phyloP scores from a whole-genome alignment of 2,113 vertebrate genomes.

The Coracopsis vasa region DNA sequence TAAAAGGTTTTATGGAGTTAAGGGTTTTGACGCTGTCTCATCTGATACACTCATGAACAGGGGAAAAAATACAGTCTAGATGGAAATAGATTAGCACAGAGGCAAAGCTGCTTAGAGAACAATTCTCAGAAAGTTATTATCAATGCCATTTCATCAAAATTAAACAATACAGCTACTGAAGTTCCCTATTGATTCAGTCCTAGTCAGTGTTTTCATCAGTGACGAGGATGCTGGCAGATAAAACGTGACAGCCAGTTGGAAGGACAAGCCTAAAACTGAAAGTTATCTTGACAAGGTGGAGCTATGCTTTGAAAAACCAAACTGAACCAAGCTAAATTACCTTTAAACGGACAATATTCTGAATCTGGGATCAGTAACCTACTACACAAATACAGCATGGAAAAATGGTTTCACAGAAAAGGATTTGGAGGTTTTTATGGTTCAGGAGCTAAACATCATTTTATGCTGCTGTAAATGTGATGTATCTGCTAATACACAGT shows the following conservation, averaged over 20 bases:
- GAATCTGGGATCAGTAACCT: not conserved
- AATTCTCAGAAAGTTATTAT: not conserved
- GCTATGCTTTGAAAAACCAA: not conserved
- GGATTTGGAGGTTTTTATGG: not conserved
- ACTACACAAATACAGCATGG: not conserved
- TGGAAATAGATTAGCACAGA: not conserved
- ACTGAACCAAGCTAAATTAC: not conserved
- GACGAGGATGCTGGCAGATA: not conserved
- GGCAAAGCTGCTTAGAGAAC: not conserved
- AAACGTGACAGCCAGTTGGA: not conserved
- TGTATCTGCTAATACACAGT: not conserved
- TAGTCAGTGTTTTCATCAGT: not conserved
- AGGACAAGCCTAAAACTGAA: not conserved
- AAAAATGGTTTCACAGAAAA: not conserved
- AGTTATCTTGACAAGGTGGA: not conserved
- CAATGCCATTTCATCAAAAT: not conserved
- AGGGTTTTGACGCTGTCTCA: not conserved
- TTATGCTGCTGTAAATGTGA: not conserved
- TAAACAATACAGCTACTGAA: not conserved
- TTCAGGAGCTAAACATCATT: not conserved
- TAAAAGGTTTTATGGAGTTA: not conserved
- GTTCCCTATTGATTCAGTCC: not conserved
- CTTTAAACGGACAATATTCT: not conserved
- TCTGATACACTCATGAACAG: not conserved
- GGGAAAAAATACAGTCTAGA: not conserved